These are phyloP conservation scores for Penelope pileata DNA, from an alignment of 2,113 vertebrate species.

Conservation along the genomic window DNA sequence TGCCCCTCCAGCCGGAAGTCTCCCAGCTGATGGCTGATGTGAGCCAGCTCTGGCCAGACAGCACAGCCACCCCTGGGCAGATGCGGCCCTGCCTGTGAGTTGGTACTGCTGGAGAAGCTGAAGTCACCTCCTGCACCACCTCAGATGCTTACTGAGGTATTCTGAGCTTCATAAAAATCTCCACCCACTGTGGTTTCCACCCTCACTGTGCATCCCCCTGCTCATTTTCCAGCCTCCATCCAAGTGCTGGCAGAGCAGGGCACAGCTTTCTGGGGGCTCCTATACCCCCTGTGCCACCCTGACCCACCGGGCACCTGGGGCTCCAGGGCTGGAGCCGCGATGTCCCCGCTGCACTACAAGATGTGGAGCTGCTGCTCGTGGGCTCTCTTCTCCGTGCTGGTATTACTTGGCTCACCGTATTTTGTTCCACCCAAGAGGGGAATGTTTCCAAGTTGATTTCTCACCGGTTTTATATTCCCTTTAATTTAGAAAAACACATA, in stretches of 20 bases:
- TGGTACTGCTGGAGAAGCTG: not conserved
- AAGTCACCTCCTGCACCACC: not conserved
- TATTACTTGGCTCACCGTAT: not conserved
- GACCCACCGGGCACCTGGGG: accelerated
- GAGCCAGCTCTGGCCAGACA: accelerated
- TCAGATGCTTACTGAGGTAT: accelerated
- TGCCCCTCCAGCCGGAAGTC: not conserved
- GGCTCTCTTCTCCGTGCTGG: not conserved
- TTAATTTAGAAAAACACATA: constrained; percentile 28
- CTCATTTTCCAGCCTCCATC: not conserved
- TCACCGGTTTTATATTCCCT: constrained; percentile 18
- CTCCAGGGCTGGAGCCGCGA: accelerated
- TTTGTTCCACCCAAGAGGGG: not conserved
- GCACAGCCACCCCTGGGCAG: accelerated
- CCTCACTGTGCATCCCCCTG: not conserved
- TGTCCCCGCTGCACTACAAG: accelerated
- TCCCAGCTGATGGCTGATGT: not conserved
- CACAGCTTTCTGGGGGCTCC: not conserved
- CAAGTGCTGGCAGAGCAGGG: not conserved
- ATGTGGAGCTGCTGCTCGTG: accelerated
- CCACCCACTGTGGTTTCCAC: not conserved
- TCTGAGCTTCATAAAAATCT: not conserved
- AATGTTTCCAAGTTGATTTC: constrained; percentile 40
- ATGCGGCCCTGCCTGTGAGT: not conserved
- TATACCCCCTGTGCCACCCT: accelerated